phyloP scores from a whole-genome alignment of 2,888 invertebrate species.

The Caenorhabditis sp. region DNA sequence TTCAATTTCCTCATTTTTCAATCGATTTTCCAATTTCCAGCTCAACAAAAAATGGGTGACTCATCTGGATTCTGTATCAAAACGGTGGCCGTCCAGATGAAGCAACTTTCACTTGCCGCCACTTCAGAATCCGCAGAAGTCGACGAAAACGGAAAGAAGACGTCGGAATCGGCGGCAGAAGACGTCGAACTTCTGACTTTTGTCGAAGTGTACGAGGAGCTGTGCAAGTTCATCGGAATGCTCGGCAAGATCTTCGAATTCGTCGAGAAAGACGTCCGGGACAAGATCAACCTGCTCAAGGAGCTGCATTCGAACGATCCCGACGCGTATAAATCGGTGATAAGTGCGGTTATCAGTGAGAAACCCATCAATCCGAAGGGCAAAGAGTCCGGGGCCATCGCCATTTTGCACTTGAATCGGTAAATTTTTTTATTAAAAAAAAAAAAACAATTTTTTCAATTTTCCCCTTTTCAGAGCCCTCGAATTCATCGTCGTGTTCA shows the following conservation, averaged over 20 bases:
- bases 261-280: slow-evolving; percentile 65
- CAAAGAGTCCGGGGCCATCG: slow-evolving; percentile 54
- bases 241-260: slow-evolving; percentile 72
- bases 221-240: slow-evolving; percentile 65
- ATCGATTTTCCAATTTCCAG: too few relatives aligned
- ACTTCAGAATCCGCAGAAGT: not conserved
- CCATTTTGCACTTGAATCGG: slow-evolving; percentile 65
- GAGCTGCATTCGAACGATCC: slow-evolving; percentile 53
- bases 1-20: too few relatives aligned
- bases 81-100: slow-evolving; percentile 58
- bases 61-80: slow-evolving; percentile 48
- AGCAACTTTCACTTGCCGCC: slow-evolving; percentile 18
- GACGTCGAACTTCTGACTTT: slow-evolving; percentile 59
- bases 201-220: slow-evolving; percentile 54
- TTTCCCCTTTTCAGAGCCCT: slow-evolving; percentile 54
- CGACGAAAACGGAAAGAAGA: slow-evolving; percentile 11
- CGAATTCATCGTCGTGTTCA: slow-evolving; percentile 68
- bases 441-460: not conserved
- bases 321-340: slow-evolving; percentile 45
- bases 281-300: slow-evolving; percentile 55
- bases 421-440: slow-evolving; percentile 10
- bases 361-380: slow-evolving; percentile 30
- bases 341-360: slow-evolving; percentile 43
- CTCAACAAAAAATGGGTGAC: slow-evolving; percentile 17
- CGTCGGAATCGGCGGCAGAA: too few relatives aligned